phyloP scores from a whole-genome alignment of 1,140 invertebrate genomes.

The Glomeris maerens region DNA sequence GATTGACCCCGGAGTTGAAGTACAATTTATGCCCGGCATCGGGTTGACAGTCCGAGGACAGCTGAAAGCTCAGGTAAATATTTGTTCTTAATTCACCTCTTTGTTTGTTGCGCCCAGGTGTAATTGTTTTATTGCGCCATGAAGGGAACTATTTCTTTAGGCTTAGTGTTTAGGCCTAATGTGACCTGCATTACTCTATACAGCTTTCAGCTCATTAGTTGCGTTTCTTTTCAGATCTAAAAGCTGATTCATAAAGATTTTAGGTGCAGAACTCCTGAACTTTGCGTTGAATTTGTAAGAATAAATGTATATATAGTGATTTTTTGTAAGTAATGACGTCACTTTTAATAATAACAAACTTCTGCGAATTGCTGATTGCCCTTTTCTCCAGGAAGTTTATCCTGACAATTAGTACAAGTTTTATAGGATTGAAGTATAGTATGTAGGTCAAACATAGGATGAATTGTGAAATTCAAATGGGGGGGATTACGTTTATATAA shows the following conservation, averaged over 20 bases:
- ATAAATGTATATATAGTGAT: too few relatives aligned
- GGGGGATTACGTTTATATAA: too few relatives aligned
- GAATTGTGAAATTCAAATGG: too few relatives aligned
- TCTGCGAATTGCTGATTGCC: too few relatives aligned
- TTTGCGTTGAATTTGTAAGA: too few relatives aligned
- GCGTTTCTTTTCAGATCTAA: not conserved
- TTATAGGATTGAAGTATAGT: too few relatives aligned
- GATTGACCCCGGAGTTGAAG: slow-evolving; percentile 68
- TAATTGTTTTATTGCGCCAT: not conserved
- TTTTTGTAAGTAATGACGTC: too few relatives aligned
- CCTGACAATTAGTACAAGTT: too few relatives aligned
- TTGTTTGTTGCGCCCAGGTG: not conserved
- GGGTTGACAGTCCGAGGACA: slow-evolving; percentile 79
- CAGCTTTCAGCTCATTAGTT: not conserved
- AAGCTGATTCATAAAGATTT: not conserved
- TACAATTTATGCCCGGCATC: slow-evolving; percentile 72
- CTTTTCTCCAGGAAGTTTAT: too few relatives aligned
- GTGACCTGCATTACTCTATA: not conserved
- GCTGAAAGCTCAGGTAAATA: slow-evolving; percentile 67
- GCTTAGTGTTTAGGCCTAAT: not conserved
- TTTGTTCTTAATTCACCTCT: slow-evolving; percentile 1
- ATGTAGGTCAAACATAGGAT: too few relatives aligned
- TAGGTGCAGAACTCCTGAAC: too few relatives aligned
- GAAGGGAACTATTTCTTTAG: not conserved
- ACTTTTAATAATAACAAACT: too few relatives aligned